These are phyloP conservation scores for Lasioglossum villosulum DNA, from an alignment of 2,888 invertebrate genomes.

Conservation along the genomic window DNA sequence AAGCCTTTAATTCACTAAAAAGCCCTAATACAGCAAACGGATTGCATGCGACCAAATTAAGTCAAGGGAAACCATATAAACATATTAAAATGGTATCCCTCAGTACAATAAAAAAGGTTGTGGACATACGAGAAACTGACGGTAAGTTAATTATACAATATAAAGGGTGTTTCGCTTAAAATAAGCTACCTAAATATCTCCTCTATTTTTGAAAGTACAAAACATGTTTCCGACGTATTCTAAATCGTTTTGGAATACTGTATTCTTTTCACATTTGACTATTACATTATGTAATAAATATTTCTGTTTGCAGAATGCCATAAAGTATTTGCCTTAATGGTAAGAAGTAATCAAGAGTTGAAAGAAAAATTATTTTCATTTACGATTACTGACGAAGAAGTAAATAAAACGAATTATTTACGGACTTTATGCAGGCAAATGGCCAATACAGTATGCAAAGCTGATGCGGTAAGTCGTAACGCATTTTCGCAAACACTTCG, in stretches of 20 bases:
- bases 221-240: no score
- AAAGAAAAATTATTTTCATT: slow-evolving; percentile 96
- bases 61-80: slow-evolving; percentile 93
- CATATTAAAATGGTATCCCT: slow-evolving; percentile 96
- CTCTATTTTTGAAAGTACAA: no score
- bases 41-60: slow-evolving; percentile 86
- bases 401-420: slow-evolving; percentile 93
- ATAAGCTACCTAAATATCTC: no score
- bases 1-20: slow-evolving; percentile 89
- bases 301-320: slow-evolving; percentile 89
- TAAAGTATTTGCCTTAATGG: slow-evolving; percentile 95
- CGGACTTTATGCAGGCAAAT: slow-evolving; percentile 94
- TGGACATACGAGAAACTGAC: slow-evolving; percentile 95
- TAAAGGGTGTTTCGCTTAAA: no score
- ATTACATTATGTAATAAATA: slow-evolving; percentile 1
- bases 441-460: slow-evolving; percentile 96
- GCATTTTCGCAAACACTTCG: neutral
- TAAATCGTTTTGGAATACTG: no score
- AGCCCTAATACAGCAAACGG: slow-evolving; percentile 89
- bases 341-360: slow-evolving; percentile 92
- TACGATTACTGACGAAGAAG: slow-evolving; percentile 92
- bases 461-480: slow-evolving; percentile 93
- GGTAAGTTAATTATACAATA: slow-evolving; percentile 84
- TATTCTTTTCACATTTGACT: neutral
- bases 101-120: slow-evolving; percentile 95